Evolutionary conservation across 1,140 invertebrate species (phyloP), one percentile per base, ranked within the genome.

Genomic region (Thereuonema tuberculata): DNA sequence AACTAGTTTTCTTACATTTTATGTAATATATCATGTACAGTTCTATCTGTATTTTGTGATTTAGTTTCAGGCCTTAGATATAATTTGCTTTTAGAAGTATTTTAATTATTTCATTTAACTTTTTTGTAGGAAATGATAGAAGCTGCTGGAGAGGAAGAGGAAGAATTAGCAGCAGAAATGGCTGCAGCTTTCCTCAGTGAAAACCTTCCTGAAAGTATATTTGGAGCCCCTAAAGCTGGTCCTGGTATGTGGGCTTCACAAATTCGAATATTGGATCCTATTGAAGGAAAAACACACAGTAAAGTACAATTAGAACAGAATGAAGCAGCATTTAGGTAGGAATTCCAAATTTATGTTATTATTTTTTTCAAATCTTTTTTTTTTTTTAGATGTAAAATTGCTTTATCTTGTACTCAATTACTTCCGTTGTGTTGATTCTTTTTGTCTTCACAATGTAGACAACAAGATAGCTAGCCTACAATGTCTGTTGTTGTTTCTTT

Each of bases 41-140:
- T n/a, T n/a, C n/a, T n/a, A n/a, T n/a, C n/a, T n/a, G n/a, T n/a
- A n/a, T n/a, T n/a, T n/a, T n/a, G n/a, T n/a, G n/a, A n/a, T n/a
- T n/a, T n/a, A n/a, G n/a, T n/a, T n/a, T n/a, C 43, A 14, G 43
- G n/a, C n/a, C 43, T 14, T 14, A 14, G 43, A 46, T 20, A n/a
- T 46, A 46, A 14, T 46, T 14, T 46, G 43, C 14, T 46, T 46
- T 46, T 20, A 46, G 43, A n/a, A n/a, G n/a, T 14, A 14, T 43
- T 65, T 59, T 59, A 56, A 59, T 47, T 31, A 61, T 89, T 77
- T n/a, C n/a, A n/a, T n/a, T n/a, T n/a, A n/a, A n/a, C n/a, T n/a
- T n/a, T n/a, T n/a, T n/a, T n/a, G n/a, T n/a, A n/a, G n/a, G 94
- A 98, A 77, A 96, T 99, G 89, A 83, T 93, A 59, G 92, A 97